Base-by-base conservation (phyloP, 2,113 vertebrate genomes). In the Cyprinodon variegatus region DNA sequence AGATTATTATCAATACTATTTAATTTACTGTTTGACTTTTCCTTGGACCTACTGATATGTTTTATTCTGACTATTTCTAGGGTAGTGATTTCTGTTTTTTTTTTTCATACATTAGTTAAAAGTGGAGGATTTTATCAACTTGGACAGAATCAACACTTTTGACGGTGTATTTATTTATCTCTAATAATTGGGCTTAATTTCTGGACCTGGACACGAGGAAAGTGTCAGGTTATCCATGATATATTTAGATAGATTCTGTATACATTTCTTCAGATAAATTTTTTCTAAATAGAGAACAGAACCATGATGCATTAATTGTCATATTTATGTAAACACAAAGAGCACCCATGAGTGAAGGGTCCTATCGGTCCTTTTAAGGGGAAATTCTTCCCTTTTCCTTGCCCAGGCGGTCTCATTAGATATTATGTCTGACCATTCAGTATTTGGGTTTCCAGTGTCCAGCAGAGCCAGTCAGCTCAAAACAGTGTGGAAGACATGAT, bases 391-490 rank as follows among this genome's bases (percentile, higher is more conserved):
- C 41, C 0, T 14, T 65, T 68, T 72, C 65, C 75, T 79, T 74
- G n/a, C 50, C 14, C 50, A 57, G 50, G 65, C 57, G 36, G 70
- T 61, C 46, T 6, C 29, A 78, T 91, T 89, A 86, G 66, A 75
- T 85, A 87, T 89, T 65, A 45, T 68, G 76, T 76, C 76, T 67
- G 72, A 77, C 75, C 46, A 64, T 68, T 67, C 68, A 77, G 38
- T 92, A 86, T 91, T 92, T 93, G 83, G 89, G 90, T 93, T 93
- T 93, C 90, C 72, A 61, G 78, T 83, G 83, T 85, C 86, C 87
- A 87, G 80, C 90, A 86, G 86, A 90, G 88, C 84, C 64, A 78
- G 87, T 82, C 89, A 48, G 73, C 81, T 88, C 85, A 91, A 88
- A 90, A 87, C 83, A 88, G 88, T 89, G 89, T 89, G 88, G 79